Evolutionary conservation across 2,888 invertebrate species (phyloP), one percentile per base, ranked within the genome.

Genomic region (Hedya salicella): DNA sequence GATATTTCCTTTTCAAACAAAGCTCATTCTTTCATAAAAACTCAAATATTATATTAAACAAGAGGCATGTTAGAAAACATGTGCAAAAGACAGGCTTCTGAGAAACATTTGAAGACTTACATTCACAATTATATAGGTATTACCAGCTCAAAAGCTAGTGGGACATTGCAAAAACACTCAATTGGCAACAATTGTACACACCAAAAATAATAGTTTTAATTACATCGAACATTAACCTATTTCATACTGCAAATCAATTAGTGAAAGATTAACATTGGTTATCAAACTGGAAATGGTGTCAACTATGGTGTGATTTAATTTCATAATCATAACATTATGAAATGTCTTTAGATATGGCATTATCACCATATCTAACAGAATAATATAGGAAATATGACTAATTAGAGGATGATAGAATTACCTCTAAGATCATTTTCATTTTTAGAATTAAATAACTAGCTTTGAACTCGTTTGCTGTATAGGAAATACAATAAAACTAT

Each of bases 201-300:
- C 9, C 14, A 16, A 1, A 42, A 44, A 5, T 16, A 17, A 17
- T 32, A 32, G n/a, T 19, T 17, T n/a, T 57, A 57, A 57, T 44
- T 52, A 53, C 17, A 44, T 32, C 53, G 44, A 53, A 62, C 21
- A 53, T 40, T 5, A 44, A 4, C 44, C n/a, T 32, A 53, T 62
- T 52, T 53, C 52, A 44, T 32, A 32, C 32, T 21, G 44, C 19
- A 44, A 62, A 62, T 62, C 52, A 44, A 53, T 62, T 53, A 46
- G 32, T 40, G 21, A 6, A 19, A 30, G 36, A 46, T 19, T 21
- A 21, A 11, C 30, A 30, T 11, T 17, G 39, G 9, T 39, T 39
- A 39, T 39, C 39, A 39, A 39, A 13, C 17, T 39, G 19, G 17
- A n/a, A 39, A n/a, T 17, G 5, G 13, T n/a, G 19, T 13, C 17